These are phyloP conservation scores for Lathamus discolor DNA, from an alignment of 2,113 vertebrate species.

Conservation along the genomic window DNA sequence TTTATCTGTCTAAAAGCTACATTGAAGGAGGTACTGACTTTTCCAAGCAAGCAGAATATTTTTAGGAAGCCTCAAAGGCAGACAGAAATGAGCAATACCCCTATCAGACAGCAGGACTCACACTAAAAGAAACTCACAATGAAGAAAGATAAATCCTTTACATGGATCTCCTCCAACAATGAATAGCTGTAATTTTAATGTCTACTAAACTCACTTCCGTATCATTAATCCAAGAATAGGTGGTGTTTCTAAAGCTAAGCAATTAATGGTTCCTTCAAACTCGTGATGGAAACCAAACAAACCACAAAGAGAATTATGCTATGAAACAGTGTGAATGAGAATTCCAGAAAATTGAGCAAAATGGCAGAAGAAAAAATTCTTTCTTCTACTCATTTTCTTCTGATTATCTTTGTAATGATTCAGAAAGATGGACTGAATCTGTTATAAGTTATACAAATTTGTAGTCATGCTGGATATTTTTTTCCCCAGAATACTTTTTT, in stretches of 20 bases:
- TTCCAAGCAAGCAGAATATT: neutral
- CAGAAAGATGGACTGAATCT: neutral
- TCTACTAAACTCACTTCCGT: accelerated
- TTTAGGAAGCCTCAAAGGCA: neutral
- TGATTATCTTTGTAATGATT: neutral
- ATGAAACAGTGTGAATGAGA: neutral
- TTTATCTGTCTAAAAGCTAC: neutral
- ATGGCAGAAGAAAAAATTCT: neutral
- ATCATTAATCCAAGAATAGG: neutral
- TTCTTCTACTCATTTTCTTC: neutral
- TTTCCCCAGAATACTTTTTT: neutral
- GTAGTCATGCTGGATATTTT: neutral
- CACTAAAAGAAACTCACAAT: neutral
- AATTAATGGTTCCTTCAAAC: neutral
- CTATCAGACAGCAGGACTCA: neutral
- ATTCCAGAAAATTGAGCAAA: neutral
- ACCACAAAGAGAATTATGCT: neutral
- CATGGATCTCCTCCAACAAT: neutral
- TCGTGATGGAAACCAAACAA: neutral
- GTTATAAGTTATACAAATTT: neutral
- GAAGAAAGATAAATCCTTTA: neutral
- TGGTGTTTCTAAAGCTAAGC: neutral
- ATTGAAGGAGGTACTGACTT: neutral
- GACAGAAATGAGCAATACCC: neutral
- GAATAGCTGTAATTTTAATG: neutral